Percentiles rank a stretch among this genome's conserved stretches.
These are phyloP conservation scores for Lissocephala sabroskyi DNA, from an alignment of 2,888 invertebrate species.

Conservation along the genomic window DNA sequence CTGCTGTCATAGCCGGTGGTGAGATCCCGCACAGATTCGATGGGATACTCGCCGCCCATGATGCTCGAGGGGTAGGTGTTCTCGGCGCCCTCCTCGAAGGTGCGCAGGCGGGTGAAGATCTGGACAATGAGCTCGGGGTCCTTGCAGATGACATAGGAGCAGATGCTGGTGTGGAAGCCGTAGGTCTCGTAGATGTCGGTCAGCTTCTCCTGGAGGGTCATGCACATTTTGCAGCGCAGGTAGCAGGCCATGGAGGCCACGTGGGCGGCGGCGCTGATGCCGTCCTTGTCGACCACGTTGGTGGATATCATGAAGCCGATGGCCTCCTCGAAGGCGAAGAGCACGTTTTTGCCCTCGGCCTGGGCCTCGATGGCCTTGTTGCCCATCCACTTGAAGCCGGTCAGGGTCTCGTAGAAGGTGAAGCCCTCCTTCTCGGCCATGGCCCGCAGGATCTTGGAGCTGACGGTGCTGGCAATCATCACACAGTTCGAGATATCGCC, in stretches of 20 bases:
- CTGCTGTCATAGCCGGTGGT: constrained; percentile 85
- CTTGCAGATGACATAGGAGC: constrained; percentile 92
- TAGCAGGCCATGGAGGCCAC: constrained; percentile 83
- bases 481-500: constrained; percentile 78
- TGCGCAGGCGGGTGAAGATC: constrained; percentile 89
- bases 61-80: constrained; percentile 82
- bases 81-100: constrained; percentile 74
- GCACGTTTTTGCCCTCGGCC: constrained; percentile 80
- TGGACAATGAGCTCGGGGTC: constrained; percentile 79
- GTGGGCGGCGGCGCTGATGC: constrained; percentile 89
- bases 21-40: constrained; percentile 86
- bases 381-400: constrained; percentile 99
- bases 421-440: constrained; percentile 87
- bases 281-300: constrained; percentile 95
- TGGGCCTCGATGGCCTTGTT: constrained; percentile 85
- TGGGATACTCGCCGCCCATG: constrained; percentile 76
- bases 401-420: constrained; percentile 88
- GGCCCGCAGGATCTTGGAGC: constrained; percentile 91
- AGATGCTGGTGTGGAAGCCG: constrained; percentile 90
- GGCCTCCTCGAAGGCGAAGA: constrained; percentile 98
- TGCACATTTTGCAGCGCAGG: constrained; percentile 76
- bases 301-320: constrained; percentile 98
- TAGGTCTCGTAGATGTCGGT: constrained; percentile 85
- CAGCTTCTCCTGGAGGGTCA: constrained; percentile 78
- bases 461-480: constrained; percentile 94